Conservation (phyloP, 1,140 invertebrate genomes). For the Onthophagus taurus region DNA sequence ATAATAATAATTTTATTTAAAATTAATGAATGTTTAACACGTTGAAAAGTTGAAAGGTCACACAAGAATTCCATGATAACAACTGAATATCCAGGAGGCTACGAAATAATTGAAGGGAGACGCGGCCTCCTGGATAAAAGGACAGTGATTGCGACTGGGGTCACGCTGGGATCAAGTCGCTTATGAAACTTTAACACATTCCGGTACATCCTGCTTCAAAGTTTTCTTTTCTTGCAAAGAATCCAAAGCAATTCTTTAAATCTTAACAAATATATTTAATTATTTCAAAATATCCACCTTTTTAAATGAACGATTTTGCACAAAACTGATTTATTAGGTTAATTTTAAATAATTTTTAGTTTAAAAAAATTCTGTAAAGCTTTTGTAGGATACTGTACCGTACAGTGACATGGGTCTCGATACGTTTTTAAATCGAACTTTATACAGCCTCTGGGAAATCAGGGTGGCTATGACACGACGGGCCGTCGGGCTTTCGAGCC, state of each 20-base stretch:
- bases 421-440: constrained; percentile 38
- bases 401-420: constrained; percentile 30
- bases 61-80: constrained; percentile 11
- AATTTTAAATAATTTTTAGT: neutral
- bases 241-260: neutral
- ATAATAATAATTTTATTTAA: too few species aligned
- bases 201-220: constrained; percentile 3
- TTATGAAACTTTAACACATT: constrained; percentile 15
- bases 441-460: constrained; percentile 37
- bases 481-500: constrained; percentile 18
- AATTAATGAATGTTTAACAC: too few species aligned
- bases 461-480: constrained; percentile 27
- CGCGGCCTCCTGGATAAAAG: constrained; percentile 14
- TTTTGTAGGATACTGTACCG: constrained; percentile 7
- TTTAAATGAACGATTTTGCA: too few species aligned
- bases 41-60: too few species aligned
- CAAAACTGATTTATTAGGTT: neutral
- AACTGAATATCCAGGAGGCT: constrained; percentile 10
- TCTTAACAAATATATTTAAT: too few species aligned
- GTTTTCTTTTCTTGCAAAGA: neutral
- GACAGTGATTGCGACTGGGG: constrained; percentile 13
- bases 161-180: constrained; percentile 11
- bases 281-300: too few species aligned
- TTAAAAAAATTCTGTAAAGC: neutral
- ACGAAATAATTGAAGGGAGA: constrained; percentile 16